Conservation (phyloP, 2,888 invertebrate species). For the Ennomos quercinarius region DNA sequence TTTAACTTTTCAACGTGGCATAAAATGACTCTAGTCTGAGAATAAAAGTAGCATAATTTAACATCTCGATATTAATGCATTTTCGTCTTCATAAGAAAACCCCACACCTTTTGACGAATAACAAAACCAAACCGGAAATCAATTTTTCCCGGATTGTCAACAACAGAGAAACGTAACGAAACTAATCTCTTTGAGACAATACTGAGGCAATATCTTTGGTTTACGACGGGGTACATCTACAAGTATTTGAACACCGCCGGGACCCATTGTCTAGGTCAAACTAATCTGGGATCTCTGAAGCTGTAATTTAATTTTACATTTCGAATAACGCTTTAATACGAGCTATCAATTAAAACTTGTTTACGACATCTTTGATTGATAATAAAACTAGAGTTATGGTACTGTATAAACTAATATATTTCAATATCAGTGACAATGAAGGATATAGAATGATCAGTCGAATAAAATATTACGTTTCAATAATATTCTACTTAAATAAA, state of each 20-base stretch:
- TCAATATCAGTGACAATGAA: no score
- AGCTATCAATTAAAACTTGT: constrained; percentile 36
- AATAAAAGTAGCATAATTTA: no score
- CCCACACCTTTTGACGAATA: no score
- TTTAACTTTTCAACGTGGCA: no score
- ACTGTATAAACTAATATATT: not conserved
- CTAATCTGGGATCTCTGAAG: constrained; percentile 71
- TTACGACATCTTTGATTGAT: constrained; percentile 29
- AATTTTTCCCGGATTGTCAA: constrained; percentile 50
- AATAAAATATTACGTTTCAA: no score
- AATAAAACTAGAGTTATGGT: constrained; percentile 14
- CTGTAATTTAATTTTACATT: constrained; percentile 77
- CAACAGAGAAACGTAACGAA: constrained; percentile 68
- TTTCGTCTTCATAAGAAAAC: no score
- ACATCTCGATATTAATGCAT: no score
- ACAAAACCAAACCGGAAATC: constrained; percentile 15
- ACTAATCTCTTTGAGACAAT: constrained; percentile 82
- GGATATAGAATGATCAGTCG: no score
- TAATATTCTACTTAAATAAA: no score
- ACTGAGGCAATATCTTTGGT: constrained; percentile 77
- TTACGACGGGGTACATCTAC: constrained; percentile 77
- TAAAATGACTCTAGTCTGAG: no score
- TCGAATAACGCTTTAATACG: constrained; percentile 42
- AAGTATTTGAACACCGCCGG: constrained; percentile 77
- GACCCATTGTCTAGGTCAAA: constrained; percentile 79